Percentiles rank a stretch among this genome's conserved stretches.
phyloP scores from a whole-genome alignment of 35 echinoderm and acorn worm genomes.

The Heliocidaris erythrogramma region DNA sequence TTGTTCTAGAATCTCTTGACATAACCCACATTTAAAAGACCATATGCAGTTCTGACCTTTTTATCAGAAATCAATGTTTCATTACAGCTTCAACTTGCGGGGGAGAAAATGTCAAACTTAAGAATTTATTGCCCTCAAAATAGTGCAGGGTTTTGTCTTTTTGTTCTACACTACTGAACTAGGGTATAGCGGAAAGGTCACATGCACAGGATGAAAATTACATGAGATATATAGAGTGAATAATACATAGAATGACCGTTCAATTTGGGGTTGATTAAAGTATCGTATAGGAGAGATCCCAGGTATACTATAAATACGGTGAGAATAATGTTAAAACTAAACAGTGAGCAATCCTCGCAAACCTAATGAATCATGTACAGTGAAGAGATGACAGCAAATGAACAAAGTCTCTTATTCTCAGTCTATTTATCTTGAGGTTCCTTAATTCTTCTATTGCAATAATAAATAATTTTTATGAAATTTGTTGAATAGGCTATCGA shows the following conservation, averaged over 20 bases:
- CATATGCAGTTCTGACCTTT: not conserved
- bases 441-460: too few species aligned
- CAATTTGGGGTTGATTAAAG: too few species aligned
- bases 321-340: too few species aligned
- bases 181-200: not conserved
- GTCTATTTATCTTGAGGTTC: too few species aligned
- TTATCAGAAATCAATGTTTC: constrained; percentile 7
- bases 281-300: too few species aligned
- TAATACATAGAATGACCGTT: not conserved
- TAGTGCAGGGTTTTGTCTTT: not conserved
- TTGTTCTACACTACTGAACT: not conserved
- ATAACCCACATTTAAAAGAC: not conserved
- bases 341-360: too few species aligned
- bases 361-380: too few species aligned
- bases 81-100: not conserved
- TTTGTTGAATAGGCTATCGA: too few species aligned
- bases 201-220: not conserved
- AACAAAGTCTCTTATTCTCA: too few species aligned
- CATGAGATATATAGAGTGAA: not conserved
- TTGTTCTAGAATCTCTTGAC: not conserved
- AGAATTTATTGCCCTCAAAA: constrained; percentile 4
- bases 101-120: constrained; percentile 16
- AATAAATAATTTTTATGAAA: too few species aligned
- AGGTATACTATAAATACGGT: too few species aligned
- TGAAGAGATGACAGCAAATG: too few species aligned